These are phyloP conservation scores for Crotalus tigris DNA, from an alignment of 2,113 vertebrate species.

Conservation along the genomic window DNA sequence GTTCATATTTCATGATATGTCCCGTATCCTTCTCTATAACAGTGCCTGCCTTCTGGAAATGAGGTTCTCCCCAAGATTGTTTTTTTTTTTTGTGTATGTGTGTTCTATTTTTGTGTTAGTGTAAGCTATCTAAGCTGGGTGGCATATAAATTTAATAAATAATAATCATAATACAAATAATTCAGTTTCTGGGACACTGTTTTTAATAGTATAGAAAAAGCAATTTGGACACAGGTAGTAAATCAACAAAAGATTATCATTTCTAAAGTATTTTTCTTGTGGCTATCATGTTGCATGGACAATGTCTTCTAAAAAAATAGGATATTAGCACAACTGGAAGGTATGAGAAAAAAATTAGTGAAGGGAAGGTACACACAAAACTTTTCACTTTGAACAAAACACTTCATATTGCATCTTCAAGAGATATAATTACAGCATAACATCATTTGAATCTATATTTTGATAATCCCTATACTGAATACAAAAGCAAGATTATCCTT, in stretches of 20 bases:
- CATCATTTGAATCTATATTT: background rate
- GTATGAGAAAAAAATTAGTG: conserved; percentile 50
- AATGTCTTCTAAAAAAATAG: background rate
- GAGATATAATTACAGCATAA: background rate
- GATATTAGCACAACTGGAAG: background rate
- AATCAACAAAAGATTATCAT: background rate
- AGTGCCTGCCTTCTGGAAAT: background rate
- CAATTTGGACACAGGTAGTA: background rate
- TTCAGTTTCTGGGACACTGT: background rate
- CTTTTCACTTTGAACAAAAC: conserved; percentile 26
- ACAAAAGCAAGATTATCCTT: background rate
- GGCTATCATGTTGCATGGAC: background rate
- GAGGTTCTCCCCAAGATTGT: background rate
- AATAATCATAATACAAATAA: background rate
- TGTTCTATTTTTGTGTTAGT: background rate
- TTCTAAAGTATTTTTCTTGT: background rate
- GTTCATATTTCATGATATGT: background rate
- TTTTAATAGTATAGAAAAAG: background rate
- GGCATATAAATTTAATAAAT: background rate
- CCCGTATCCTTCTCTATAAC: background rate
- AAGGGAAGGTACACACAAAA: conserved; percentile 20
- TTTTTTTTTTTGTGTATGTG: background rate
- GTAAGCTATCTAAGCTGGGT: background rate
- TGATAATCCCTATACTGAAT: background rate
- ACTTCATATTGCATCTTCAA: background rate